Base-by-base conservation (phyloP, 37 sponge, comb jelly and placozoan species). In the Cladorhizidae sp. region DNA sequence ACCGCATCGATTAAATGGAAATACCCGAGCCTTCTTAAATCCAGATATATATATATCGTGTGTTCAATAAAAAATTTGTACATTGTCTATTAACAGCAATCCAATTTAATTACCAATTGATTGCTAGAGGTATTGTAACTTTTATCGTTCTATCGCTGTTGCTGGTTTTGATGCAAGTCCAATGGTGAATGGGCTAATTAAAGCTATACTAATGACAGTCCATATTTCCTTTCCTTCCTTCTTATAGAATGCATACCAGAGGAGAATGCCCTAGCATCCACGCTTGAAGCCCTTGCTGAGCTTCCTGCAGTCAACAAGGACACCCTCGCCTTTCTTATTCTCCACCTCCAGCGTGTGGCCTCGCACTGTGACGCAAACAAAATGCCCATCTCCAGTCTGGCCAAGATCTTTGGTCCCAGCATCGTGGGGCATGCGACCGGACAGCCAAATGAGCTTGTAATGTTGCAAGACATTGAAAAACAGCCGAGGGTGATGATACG, bases 251-350 rank as follows among this genome's bases (percentile, higher is more conserved):
- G 57, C 64, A 71, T 65, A 5, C 72, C 72, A 38, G 92, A 90
- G 28, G 95, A 92, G 64, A 79, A 86, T 0, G 80, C 76, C 38
- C 73, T 91, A 52, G 87, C 84, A 6, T 74, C 78, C 21, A 76
- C 77, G 21, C 85, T 91, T 25, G 93, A 88, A 55, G 84, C 90
- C 50, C 83, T 97, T 29, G 90, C 95, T 54, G 57, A 86, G 41
- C 95, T 97, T 14, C 97, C 97, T 29, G 81, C 89, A 8, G 73
- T 80, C 54, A 94, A 97, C 86, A 94, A 90, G 59, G 93, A 97
- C 84, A 97, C 97, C 0, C 95, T 97, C 0, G 97, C 97, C 28
- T 97, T 87, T 62, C 43, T 97, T 55, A 92, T 97, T 31, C 85
- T 92, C 42, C 97, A 97, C 58, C 72, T 97, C 1, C 94, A 94